These are phyloP conservation scores for Chamaea fasciata DNA, from an alignment of 2,113 vertebrate species.

Conservation along the genomic window DNA sequence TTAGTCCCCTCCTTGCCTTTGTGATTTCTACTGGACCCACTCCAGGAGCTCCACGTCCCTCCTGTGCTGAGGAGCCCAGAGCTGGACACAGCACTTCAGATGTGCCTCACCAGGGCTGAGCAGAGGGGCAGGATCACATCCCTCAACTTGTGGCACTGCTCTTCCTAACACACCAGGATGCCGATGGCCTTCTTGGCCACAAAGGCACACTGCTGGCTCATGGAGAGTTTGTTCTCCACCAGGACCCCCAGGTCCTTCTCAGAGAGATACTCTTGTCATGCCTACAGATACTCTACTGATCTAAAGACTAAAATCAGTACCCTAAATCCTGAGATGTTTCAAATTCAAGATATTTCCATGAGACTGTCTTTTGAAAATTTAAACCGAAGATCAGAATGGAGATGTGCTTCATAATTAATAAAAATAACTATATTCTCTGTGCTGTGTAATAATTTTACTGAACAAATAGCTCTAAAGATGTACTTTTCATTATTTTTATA, in stretches of 20 bases:
- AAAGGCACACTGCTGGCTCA: neutral
- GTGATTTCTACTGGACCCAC: neutral
- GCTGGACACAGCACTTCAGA: neutral
- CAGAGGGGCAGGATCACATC: neutral
- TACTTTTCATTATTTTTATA: slow-evolving; percentile 33
- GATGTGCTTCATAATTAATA: neutral
- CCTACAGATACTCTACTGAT: neutral
- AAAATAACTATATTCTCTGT: neutral
- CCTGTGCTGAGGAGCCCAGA: neutral
- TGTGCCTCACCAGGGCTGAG: neutral
- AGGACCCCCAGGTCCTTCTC: neutral
- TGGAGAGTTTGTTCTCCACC: rapidly evolving
- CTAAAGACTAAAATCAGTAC: neutral
- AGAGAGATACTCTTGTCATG: neutral
- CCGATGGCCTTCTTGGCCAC: neutral
- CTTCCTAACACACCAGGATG: neutral
- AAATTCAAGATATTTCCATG: neutral
- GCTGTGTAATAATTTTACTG: slow-evolving; percentile 22
- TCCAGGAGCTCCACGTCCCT: neutral
- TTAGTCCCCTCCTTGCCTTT: neutral
- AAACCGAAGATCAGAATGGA: neutral
- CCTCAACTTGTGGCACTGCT: rapidly evolving
- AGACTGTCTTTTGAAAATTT: neutral
- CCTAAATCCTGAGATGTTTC: neutral
- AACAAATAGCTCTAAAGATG: slow-evolving; percentile 36